A percentile compares a stretch with the other conserved stretches of the same genome.
These are phyloP conservation scores for Moxostoma hubbsi DNA, from an alignment of 2,797 vertebrate species.

Conservation along the genomic window DNA sequence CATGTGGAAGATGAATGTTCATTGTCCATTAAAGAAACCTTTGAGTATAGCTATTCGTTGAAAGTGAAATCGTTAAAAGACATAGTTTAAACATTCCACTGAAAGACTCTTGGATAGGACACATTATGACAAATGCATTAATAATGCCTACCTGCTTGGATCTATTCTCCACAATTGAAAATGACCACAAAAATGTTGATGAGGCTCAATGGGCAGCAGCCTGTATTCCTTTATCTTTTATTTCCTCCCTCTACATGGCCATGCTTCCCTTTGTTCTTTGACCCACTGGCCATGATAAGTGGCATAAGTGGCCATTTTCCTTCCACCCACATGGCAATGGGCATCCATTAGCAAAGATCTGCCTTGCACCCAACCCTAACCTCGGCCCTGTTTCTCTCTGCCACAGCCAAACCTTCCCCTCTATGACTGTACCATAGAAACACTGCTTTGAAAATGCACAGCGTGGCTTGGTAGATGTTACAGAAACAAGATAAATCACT, in stretches of 20 bases:
- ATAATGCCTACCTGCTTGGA: constrained; percentile 33
- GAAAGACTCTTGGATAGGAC: neutral
- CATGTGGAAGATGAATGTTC: constrained; percentile 16
- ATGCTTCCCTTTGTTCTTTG: constrained; percentile 55
- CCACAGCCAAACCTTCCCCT: constrained; percentile 20
- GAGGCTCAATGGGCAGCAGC: constrained; percentile 54
- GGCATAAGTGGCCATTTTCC: constrained; percentile 46
- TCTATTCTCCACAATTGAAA: constrained; percentile 35
- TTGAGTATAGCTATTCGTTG: constrained; percentile 8
- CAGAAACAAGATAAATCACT: constrained; percentile 55
- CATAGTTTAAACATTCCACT: constrained; percentile 19
- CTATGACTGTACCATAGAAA: constrained; percentile 51
- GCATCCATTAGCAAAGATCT: constrained; percentile 71
- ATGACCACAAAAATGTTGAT: constrained; percentile 39
- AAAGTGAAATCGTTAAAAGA: constrained; percentile 11
- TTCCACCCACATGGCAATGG: constrained; percentile 54
- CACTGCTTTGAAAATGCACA: constrained; percentile 56
- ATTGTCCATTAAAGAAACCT: constrained; percentile 17
- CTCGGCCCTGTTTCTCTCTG: constrained; percentile 48
- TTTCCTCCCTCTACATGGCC: constrained; percentile 35
- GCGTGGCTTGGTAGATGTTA: constrained; percentile 59
- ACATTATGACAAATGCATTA: constrained; percentile 36
- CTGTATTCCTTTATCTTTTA: constrained; percentile 41
- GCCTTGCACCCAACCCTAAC: constrained; percentile 61
- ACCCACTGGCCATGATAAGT: constrained; percentile 51